Conservation (phyloP, 2,888 invertebrate species). For the Schrankia costaestrigalis region DNA sequence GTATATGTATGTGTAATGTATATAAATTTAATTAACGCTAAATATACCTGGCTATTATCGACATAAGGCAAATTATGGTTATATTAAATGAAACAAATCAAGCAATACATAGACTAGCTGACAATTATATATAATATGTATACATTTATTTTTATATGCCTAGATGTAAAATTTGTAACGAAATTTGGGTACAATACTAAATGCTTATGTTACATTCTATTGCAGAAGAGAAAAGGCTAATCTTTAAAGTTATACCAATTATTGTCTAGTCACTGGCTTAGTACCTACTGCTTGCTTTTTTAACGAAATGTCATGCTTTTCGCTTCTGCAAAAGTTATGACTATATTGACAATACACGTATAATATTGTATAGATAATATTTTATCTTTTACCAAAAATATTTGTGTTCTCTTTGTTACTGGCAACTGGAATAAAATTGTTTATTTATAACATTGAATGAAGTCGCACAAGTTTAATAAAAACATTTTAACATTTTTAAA, state of each 20-base stretch:
- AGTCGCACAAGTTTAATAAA: too few species aligned
- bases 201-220: constrained; percentile 12
- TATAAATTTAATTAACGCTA: too few species aligned
- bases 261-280: constrained; percentile 2
- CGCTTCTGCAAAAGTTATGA: constrained; percentile 7
- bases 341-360: constrained; percentile 15
- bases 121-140: constrained; percentile 18
- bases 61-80: background rate
- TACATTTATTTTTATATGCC: constrained; percentile 33
- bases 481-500: too few species aligned
- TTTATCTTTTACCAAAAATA: too few species aligned
- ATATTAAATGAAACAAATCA: constrained; percentile 6
- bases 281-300: background rate
- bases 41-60: too few species aligned
- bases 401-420: too few species aligned
- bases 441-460: too few species aligned
- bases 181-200: constrained; percentile 13
- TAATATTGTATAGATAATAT: too few species aligned
- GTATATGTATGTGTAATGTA: too few species aligned
- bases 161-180: constrained; percentile 9
- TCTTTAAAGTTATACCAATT: background rate
- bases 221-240: constrained; percentile 8
- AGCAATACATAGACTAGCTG: constrained; percentile 17
- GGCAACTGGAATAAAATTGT: too few species aligned
- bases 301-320: background rate